Percentiles rank a stretch among this genome's conserved stretches.
Conservation (phyloP, 2,113 vertebrate genomes). For the Podiceps cristatus region DNA sequence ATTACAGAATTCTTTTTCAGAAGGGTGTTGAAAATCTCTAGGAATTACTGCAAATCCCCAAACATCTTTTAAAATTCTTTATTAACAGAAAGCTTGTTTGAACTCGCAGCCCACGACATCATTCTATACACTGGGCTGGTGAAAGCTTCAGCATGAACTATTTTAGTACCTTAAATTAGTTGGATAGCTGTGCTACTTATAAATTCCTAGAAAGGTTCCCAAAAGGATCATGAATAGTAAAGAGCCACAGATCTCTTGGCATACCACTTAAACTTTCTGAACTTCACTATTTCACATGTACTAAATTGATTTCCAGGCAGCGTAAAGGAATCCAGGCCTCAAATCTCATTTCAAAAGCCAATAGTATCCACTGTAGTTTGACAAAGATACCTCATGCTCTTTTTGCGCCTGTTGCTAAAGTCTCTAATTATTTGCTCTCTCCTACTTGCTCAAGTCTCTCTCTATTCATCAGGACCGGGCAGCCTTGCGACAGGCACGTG, state of each 20-base stretch:
- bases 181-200: slow-evolving; percentile 6
- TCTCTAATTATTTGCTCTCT: slow-evolving; percentile 55
- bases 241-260: slow-evolving; percentile 42
- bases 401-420: slow-evolving; percentile 24
- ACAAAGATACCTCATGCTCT: not conserved
- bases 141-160: slow-evolving; percentile 24
- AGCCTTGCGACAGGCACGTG: not conserved
- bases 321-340: not conserved
- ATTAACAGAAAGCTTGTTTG: slow-evolving; percentile 24
- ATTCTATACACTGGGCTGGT: not conserved
- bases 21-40: slow-evolving; percentile 40
- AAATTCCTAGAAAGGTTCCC: slow-evolving; percentile 66
- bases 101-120: not conserved
- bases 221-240: slow-evolving; percentile 52
- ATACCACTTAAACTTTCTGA: slow-evolving; percentile 9
- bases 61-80: not conserved
- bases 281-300: not conserved
- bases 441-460: not conserved
- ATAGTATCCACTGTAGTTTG: not conserved
- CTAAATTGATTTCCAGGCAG: slow-evolving; percentile 45
- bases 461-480: slow-evolving; percentile 7
- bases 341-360: slow-evolving; percentile 45
- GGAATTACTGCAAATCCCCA: slow-evolving; percentile 29
- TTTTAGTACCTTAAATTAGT: slow-evolving; percentile 38
- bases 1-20: slow-evolving; percentile 22